phyloP scores from a whole-genome alignment of 2,113 vertebrate species.

The Tichodroma muraria region DNA sequence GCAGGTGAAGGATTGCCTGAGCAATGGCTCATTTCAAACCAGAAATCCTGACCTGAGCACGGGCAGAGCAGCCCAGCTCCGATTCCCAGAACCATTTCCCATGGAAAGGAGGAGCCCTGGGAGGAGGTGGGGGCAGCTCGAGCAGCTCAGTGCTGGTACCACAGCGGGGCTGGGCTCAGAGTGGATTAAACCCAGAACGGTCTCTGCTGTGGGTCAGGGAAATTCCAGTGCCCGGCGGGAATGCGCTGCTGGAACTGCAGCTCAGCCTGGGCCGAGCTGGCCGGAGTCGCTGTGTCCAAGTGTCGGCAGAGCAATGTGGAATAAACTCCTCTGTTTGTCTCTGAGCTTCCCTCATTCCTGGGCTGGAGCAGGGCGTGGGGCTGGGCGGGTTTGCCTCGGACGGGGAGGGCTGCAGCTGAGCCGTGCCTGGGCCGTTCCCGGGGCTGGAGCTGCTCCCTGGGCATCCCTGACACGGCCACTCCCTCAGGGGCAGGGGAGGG shows the following conservation, averaged over 20 bases:
- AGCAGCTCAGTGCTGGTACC: background rate
- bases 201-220: background rate
- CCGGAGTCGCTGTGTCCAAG: background rate
- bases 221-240: background rate
- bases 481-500: background rate
- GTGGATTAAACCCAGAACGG: no score
- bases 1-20: background rate
- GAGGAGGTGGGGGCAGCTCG: background rate
- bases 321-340: background rate
- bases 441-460: background rate
- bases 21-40: background rate
- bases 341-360: accelerated
- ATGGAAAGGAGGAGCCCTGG: background rate
- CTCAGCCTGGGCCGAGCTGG: background rate
- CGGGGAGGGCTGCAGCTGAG: no score
- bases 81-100: accelerated
- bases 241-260: background rate
- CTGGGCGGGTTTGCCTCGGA: background rate
- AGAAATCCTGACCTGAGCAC: accelerated
- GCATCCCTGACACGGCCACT: no score
- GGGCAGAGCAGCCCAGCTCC: background rate
- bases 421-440: background rate
- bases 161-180: background rate
- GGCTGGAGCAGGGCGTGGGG: background rate
- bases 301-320: background rate